A percentile compares a stretch with the other conserved stretches of the same genome.
Conservation (phyloP, 2,888 invertebrate genomes). For the Drosophila prostipennis region DNA sequence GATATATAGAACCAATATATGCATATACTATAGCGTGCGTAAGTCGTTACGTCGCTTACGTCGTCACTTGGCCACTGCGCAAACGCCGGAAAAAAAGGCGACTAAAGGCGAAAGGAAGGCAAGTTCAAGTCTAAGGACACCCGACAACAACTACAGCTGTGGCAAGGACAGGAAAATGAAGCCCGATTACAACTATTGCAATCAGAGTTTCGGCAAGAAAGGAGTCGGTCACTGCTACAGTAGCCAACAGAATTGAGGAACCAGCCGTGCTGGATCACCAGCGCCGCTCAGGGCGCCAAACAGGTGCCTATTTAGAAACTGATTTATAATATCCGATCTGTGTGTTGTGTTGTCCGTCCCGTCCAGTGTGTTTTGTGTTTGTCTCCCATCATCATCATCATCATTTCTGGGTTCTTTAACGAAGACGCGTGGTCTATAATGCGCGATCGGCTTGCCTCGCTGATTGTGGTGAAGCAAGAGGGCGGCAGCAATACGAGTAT, state of each 20-base stretch:
- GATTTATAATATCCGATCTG: slow-evolving; percentile 6
- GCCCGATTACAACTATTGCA: slow-evolving; percentile 49
- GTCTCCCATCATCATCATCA: slow-evolving; percentile 3
- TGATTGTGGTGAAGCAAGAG: slow-evolving; percentile 85
- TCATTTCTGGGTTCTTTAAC: slow-evolving; percentile 18
- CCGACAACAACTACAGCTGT: slow-evolving; percentile 42
- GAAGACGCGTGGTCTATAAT: slow-evolving; percentile 65
- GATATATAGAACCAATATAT: slow-evolving; percentile 11
- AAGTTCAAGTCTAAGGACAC: slow-evolving; percentile 80
- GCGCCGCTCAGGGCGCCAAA: slow-evolving; percentile 77
- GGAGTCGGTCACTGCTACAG: neutral
- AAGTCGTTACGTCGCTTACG: slow-evolving; percentile 76
- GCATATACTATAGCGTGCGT: slow-evolving; percentile 63
- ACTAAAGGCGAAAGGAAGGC: slow-evolving; percentile 1
- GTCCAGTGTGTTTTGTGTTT: slow-evolving; percentile 38
- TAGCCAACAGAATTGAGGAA: slow-evolving; percentile 19
- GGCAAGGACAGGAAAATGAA: slow-evolving; percentile 43
- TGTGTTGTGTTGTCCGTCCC: slow-evolving; percentile 32
- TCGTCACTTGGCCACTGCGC: slow-evolving; percentile 63
- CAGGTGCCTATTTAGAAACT: slow-evolving; percentile 81
- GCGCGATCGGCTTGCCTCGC: slow-evolving; percentile 84
- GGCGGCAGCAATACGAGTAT: slow-evolving; percentile 56
- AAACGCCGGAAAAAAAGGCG: slow-evolving; percentile 45
- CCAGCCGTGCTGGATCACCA: slow-evolving; percentile 82
- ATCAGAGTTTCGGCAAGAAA: slow-evolving; percentile 19